Conservation (phyloP, 2,797 vertebrate genomes). For the Sebastes diploproa region DNA sequence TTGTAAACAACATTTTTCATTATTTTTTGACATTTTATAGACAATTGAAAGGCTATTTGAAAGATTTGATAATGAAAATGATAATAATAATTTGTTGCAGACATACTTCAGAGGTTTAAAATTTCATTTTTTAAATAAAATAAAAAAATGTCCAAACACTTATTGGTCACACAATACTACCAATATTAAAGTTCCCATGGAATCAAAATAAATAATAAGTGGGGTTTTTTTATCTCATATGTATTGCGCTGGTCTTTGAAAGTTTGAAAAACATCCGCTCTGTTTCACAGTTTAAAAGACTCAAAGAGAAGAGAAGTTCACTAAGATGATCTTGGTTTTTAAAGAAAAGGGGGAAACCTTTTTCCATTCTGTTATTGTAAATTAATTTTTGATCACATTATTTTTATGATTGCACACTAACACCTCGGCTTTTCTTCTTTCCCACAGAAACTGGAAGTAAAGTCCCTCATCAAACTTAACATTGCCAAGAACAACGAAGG, state of each 20-base stretch:
- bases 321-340: not conserved
- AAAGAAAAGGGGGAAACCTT: not conserved
- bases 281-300: not conserved
- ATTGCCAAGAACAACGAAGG: conserved; percentile 94
- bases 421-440: not conserved
- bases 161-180: no score
- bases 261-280: not conserved
- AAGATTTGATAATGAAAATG: not conserved
- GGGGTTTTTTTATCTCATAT: no score
- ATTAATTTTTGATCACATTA: not conserved
- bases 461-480: conserved; percentile 94
- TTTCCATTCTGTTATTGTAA: not conserved
- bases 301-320: not conserved
- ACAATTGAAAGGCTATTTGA: not conserved
- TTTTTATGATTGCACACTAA: not conserved
- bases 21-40: not conserved
- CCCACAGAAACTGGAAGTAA: conserved; percentile 92
- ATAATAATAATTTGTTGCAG: not conserved
- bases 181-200: no score
- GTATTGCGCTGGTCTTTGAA: no score
- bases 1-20: not conserved
- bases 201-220: no score
- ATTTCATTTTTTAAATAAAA: not conserved
- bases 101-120: not conserved
- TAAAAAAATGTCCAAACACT: no score